A percentile compares a stretch with the other conserved stretches of the same genome.
phyloP scores from a whole-genome alignment of 2,888 invertebrate genomes.

The Acholoe squamosa region DNA sequence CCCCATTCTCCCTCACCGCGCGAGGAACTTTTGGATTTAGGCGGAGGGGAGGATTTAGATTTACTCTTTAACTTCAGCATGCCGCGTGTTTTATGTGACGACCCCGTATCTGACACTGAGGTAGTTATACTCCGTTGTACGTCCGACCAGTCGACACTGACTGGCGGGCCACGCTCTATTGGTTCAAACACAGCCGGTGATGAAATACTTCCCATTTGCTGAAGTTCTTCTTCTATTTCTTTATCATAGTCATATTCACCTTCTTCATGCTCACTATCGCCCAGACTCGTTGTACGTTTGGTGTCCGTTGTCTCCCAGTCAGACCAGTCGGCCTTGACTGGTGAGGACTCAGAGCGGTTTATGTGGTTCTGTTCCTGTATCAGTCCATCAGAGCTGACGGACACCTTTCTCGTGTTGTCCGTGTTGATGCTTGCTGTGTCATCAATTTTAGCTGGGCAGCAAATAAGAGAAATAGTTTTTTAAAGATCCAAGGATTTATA shows the following conservation, averaged over 20 bases:
- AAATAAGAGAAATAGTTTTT: too few relatives aligned
- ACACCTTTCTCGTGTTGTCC: background rate
- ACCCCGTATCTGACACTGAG: background rate
- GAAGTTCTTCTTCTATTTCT: slow-evolving; percentile 34
- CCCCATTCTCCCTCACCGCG: background rate
- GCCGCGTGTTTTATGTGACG: background rate
- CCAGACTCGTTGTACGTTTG: background rate
- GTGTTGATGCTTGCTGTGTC: background rate
- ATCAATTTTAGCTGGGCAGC: background rate
- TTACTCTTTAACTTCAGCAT: slow-evolving; percentile 30
- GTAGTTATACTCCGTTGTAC: background rate
- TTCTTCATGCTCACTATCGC: background rate
- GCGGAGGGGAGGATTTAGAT: slow-evolving; percentile 27
- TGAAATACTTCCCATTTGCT: background rate
- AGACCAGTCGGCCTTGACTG: background rate
- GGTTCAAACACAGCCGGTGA: background rate
- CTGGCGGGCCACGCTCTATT: background rate
- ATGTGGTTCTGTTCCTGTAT: background rate
- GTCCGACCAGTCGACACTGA: slow-evolving; percentile 34
- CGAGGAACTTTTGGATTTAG: background rate
- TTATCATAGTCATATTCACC: background rate
- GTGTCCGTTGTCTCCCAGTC: background rate
- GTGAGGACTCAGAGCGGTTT: background rate
- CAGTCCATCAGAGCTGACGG: background rate
- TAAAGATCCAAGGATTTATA: too few relatives aligned